Evolutionary conservation across 2,888 invertebrate genomes (phyloP), one percentile per base, ranked within the genome.

Genomic region (Sarcophaga carnaria): DNA sequence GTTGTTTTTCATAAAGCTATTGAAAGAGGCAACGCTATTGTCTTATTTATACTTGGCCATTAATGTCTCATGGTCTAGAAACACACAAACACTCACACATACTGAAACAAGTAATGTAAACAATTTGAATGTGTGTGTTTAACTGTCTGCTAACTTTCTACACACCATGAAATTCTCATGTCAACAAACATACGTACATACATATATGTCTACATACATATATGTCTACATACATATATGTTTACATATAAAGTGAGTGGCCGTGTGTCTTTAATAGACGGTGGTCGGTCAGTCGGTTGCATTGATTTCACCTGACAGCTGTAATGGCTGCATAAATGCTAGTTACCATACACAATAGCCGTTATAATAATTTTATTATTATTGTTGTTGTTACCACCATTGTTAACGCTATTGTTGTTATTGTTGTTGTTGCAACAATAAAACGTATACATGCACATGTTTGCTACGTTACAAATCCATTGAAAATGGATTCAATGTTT

Each of bases 291-390:
- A 25, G 60, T 69, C 87, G 84, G 78, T 69, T 69, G 88, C 86
- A 90, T 89, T 89, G 88, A 89, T 89, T 89, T 88, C 62, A 90
- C 89, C 90, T 90, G 90, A 88, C 91, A 90, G 88, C 89, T 90
- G 90, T 90, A 91, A 90, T 90, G 90, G 89, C 88, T 89, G 89
- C 88, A 90, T 89, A 90, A 90, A 88, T 89, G 88, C 88, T 90
- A 89, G 88, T 88, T 89, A 88, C 90, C 88, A 89, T 89, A 54
- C 17, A 90, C 90, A 90, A 88, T 86, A 86, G 84, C 86, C 88
- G 63, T 84, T 86, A 14, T 88, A 87, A 89, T 88, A 88, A 88
- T 87, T 83, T 87, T 87, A 83, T 88, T 86, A 80, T 80, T 85
- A 82, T 54, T 54, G 17, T 54, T 37, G 37, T 37, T 37, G 37